phyloP scores from a whole-genome alignment of 1,140 invertebrate genomes.

The Pseudomyrmex concolor region DNA sequence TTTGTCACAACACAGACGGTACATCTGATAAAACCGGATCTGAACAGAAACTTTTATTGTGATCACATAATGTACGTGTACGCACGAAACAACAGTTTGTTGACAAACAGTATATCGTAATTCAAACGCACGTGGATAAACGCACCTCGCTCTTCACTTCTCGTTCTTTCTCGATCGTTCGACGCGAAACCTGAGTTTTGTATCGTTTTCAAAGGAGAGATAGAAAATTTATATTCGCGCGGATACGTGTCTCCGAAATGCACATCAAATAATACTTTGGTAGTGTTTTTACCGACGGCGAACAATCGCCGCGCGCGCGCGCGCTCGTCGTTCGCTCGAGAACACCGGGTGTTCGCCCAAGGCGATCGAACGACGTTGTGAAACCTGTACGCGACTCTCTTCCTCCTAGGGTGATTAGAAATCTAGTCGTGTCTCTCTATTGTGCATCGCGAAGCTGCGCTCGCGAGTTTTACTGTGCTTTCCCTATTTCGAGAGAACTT shows the following conservation, averaged over 20 bases:
- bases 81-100: not conserved
- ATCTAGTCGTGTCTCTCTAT: slow-evolving; percentile 45
- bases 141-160: slow-evolving; percentile 7
- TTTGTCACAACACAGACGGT: not conserved
- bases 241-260: slow-evolving; percentile 28
- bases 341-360: no score
- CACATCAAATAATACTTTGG: slow-evolving; percentile 41
- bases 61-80: not conserved
- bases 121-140: slow-evolving; percentile 24
- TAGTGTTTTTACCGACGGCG: slow-evolving; percentile 42
- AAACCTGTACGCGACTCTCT: not conserved
- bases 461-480: slow-evolving; percentile 5
- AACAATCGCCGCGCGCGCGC: slow-evolving; percentile 11
- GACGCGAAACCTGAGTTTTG: slow-evolving; percentile 67
- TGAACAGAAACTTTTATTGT: slow-evolving; percentile 18
- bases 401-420: not conserved
- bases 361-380: no score
- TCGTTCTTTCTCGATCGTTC: slow-evolving; percentile 29
- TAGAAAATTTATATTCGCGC: slow-evolving; percentile 20
- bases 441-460: slow-evolving; percentile 24
- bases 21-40: not conserved
- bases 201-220: slow-evolving; percentile 60
- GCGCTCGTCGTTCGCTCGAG: no score
- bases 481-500: not conserved
- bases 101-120: not conserved